phyloP scores from a whole-genome alignment of 2,113 vertebrate species.

The Poeciliopsis prolifica region DNA sequence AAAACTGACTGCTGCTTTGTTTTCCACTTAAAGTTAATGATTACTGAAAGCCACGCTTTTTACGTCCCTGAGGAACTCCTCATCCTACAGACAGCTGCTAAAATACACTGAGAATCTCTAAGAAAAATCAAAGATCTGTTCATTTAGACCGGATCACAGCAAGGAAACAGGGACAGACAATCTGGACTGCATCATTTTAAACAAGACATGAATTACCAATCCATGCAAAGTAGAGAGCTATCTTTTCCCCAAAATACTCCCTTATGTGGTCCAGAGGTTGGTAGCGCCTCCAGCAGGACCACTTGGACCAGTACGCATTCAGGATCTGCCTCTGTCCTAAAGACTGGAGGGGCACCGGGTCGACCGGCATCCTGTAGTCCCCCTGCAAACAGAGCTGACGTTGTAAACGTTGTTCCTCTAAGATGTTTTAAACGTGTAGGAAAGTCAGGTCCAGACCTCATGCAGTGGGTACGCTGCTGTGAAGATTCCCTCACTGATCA shows the following conservation, averaged over 20 bases:
- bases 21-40: too few relatives aligned
- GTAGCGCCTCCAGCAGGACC: slow-evolving; percentile 76
- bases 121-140: too few relatives aligned
- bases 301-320: slow-evolving; percentile 74
- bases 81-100: too few relatives aligned
- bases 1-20: background rate
- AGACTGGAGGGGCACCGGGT: slow-evolving; percentile 30
- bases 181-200: too few relatives aligned
- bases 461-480: slow-evolving; percentile 80
- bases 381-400: slow-evolving; percentile 54
- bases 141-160: too few relatives aligned
- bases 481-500: slow-evolving; percentile 75
- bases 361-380: slow-evolving; percentile 42
- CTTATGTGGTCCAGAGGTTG: slow-evolving; percentile 80
- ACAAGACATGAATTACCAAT: slow-evolving; percentile 59
- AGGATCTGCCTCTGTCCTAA: slow-evolving; percentile 72
- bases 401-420: background rate
- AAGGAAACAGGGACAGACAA: too few relatives aligned
- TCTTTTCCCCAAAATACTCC: slow-evolving; percentile 83
- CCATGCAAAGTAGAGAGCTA: slow-evolving; percentile 82
- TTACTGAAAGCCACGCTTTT: too few relatives aligned
- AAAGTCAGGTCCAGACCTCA: slow-evolving; percentile 54
- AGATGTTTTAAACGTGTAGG: background rate
- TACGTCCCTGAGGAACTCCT: too few relatives aligned
- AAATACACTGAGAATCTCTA: too few relatives aligned